Evolutionary conservation across 2,113 vertebrate genomes (phyloP).

Genomic region (Brienomyrus longianalis): DNA sequence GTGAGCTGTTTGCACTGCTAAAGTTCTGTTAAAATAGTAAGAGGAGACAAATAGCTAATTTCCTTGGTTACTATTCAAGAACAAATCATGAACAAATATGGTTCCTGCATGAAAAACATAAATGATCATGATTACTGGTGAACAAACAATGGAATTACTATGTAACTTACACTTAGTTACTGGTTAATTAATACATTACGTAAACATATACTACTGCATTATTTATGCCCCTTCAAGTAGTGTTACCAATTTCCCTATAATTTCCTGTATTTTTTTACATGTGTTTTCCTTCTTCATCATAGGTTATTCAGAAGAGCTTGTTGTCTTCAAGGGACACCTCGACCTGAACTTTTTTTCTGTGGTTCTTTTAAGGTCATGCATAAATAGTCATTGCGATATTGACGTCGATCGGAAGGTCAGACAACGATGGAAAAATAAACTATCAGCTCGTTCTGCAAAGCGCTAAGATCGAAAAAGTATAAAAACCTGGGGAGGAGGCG

Average conservation of each 20-base stretch:
- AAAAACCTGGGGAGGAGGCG: not conserved
- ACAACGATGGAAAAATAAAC: constrained; percentile 25
- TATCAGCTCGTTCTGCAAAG: not conserved
- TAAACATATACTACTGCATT: not conserved
- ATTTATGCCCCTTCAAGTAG: not conserved
- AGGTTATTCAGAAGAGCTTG: constrained; percentile 1
- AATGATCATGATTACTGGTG: not conserved
- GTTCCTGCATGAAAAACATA: not conserved
- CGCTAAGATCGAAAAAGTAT: not conserved
- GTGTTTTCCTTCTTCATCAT: not conserved
- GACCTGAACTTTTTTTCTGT: not conserved
- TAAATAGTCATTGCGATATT: not conserved
- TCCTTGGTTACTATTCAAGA: not conserved
- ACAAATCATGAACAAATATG: not conserved
- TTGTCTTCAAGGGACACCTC: not conserved
- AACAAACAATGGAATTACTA: not conserved
- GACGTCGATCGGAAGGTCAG: not conserved
- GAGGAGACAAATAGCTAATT: not conserved
- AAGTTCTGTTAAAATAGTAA: not conserved
- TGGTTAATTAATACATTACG: not conserved
- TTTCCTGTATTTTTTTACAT: not conserved
- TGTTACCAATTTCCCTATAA: not conserved
- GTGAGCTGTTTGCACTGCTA: not conserved
- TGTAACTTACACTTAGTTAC: not conserved
- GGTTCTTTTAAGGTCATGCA: not conserved